phyloP scores from a whole-genome alignment of 2,797 vertebrate genomes.

The Cyclopterus lumpus region DNA sequence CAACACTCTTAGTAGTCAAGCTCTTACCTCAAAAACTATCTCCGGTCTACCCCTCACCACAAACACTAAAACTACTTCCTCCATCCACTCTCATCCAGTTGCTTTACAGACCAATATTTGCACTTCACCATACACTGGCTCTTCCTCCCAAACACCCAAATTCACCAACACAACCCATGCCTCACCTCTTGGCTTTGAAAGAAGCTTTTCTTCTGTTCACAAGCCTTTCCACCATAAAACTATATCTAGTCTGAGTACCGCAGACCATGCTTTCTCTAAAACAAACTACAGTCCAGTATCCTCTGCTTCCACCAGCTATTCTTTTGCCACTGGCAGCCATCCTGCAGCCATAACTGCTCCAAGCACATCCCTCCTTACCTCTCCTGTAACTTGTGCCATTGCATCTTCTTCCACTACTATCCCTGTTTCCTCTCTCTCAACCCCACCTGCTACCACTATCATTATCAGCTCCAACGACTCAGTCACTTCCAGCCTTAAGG shows the following conservation, averaged over 20 bases:
- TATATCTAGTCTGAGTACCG: conserved; percentile 33
- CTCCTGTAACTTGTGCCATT: conserved; percentile 4
- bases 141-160: conserved; percentile 39
- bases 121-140: neutral
- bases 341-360: neutral
- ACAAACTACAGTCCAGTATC: conserved; percentile 28
- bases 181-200: conserved; percentile 68
- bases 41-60: conserved; percentile 3
- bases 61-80: conserved; percentile 30
- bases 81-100: conserved; percentile 25
- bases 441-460: conserved; percentile 63
- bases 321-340: conserved; percentile 6
- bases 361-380: conserved; percentile 16
- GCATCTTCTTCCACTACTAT: conserved; percentile 30
- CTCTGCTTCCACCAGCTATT: conserved; percentile 2
- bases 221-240: conserved; percentile 52
- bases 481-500: conserved; percentile 32
- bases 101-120: conserved; percentile 24
- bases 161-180: conserved; percentile 10
- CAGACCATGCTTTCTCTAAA: conserved; percentile 27
- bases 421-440: conserved; percentile 50
- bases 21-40: conserved; percentile 17
- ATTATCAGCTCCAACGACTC: conserved; percentile 41
- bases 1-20: conserved; percentile 27
- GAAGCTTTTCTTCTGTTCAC: conserved; percentile 53